phyloP scores from a whole-genome alignment of 2,797 vertebrate genomes.

The Lophius americanus region DNA sequence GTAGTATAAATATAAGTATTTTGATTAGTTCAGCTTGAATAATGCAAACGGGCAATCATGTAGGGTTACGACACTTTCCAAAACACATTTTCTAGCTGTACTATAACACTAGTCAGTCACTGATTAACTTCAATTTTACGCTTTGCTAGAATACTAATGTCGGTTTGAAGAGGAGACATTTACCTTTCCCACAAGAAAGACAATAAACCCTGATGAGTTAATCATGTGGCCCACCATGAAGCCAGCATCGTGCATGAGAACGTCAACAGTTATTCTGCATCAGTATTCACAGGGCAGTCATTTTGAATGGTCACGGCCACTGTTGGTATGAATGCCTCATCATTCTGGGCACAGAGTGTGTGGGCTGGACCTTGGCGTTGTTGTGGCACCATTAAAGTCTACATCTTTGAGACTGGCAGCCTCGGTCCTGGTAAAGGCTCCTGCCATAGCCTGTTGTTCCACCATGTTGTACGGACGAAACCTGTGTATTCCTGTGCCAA shows the following conservation, averaged over 20 bases:
- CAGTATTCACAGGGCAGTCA: conserved; percentile 62
- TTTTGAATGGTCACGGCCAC: conserved; percentile 56
- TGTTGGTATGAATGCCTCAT: conserved; percentile 65
- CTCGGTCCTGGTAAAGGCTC: conserved; percentile 31
- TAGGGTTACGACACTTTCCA: no score
- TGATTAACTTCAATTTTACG: not conserved
- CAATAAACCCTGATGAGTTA: conserved; percentile 61
- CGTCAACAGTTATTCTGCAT: conserved; percentile 68
- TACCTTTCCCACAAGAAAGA: conserved; percentile 33
- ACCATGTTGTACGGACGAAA: conserved; percentile 34
- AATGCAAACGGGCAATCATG: not conserved
- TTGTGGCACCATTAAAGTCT: conserved; percentile 57
- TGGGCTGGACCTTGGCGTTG: conserved; percentile 39
- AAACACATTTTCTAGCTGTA: no score
- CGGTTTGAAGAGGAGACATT: conserved; percentile 26
- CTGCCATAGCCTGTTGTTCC: conserved; percentile 35
- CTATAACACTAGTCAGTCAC: not conserved
- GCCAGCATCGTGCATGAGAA: conserved; percentile 45
- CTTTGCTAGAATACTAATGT: not conserved
- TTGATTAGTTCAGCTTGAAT: not conserved
- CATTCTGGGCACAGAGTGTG: conserved; percentile 65
- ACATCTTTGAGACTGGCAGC: conserved; percentile 49
- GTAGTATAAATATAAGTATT: not conserved
- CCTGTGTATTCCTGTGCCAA: conserved; percentile 31
- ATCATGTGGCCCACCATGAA: conserved; percentile 63